Percentiles rank a stretch among this genome's conserved stretches.
Evolutionary conservation across 2,797 vertebrate genomes (phyloP).

Genomic region (Eremophila alpestris): DNA sequence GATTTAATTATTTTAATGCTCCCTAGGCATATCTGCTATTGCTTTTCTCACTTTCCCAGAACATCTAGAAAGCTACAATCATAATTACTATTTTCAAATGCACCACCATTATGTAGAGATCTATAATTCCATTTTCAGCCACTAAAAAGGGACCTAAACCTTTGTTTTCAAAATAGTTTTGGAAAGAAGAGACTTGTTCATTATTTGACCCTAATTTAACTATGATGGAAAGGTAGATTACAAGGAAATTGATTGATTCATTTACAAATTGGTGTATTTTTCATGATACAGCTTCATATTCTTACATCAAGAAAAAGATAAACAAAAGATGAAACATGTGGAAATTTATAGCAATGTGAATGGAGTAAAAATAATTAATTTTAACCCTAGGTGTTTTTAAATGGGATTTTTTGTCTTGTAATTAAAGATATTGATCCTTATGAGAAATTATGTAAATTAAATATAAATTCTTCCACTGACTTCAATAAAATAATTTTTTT

Average conservation of each 20-base stretch:
- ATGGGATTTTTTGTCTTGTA: not conserved
- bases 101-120: not conserved
- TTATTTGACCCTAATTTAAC: not conserved
- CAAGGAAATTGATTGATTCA: not conserved
- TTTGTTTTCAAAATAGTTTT: not conserved
- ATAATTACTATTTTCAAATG: not conserved
- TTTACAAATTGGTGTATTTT: not conserved
- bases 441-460: not conserved
- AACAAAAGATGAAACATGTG: not conserved
- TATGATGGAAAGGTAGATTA: not conserved
- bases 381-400: not conserved
- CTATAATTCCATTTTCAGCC: not conserved
- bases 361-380: not conserved
- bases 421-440: not conserved
- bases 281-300: not conserved
- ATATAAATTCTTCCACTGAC: not conserved
- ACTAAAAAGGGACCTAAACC: not conserved
- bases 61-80: not conserved
- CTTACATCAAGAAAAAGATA: not conserved
- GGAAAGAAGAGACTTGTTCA: not conserved
- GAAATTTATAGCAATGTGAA: not conserved
- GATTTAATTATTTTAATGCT: not conserved
- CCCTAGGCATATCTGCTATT: not conserved
- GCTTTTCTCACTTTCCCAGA: not conserved
- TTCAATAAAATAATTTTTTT: not conserved